Base-by-base conservation (phyloP, 1,140 invertebrate species). In the Mycetomoellerius zeteki region DNA sequence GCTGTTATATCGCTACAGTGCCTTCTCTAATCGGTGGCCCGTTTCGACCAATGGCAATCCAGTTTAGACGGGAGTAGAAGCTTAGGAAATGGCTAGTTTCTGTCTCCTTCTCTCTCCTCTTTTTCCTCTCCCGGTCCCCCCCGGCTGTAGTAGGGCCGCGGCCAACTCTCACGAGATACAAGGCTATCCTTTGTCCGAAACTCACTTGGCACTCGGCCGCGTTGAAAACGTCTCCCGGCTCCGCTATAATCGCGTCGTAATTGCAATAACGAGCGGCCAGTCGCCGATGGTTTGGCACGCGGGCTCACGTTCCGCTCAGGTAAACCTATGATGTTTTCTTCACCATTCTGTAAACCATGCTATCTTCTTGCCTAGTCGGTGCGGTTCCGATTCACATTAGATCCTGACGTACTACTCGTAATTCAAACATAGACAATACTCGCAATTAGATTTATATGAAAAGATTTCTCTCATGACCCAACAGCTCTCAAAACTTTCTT, bases 151-250 rank as follows among this genome's bases (percentile, higher is more conserved):
- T 91, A 91, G 92, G 93, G 89, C 90, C 89, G 64, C 86, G 71
- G 58, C 62, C 86, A 88, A 88, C 86, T 86, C 72, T 86, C 85
- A 86, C 87, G 87, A 85, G 54, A 81, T 86, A 93, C 93, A 94
- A 94, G 94, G 94, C 93, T 93, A 93, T 93, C 91, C 93, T 94
- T 94, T 94, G 93, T 94, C 93, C 93, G 90, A 94, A 94, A 94
- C 93, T 91, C 90, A 88, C 86, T 73, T 72, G 89, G 54, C 77
- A 87, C 84, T 89, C 72, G 88, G 72, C 89, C 90, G 88, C 71
- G 73, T 47, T 54, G 80, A 52, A 81, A 75, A 62, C 76, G 80
- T 81, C 78, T 78, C 60, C 75, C 27, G 54, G 37, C 78, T 24
- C 14, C 88, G 80, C 43, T 75, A 89, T 90, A 89, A 90, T 89